phyloP scores from a whole-genome alignment of 35 echinoderm and acorn worm genomes.

The Stichopus chloronotus region DNA sequence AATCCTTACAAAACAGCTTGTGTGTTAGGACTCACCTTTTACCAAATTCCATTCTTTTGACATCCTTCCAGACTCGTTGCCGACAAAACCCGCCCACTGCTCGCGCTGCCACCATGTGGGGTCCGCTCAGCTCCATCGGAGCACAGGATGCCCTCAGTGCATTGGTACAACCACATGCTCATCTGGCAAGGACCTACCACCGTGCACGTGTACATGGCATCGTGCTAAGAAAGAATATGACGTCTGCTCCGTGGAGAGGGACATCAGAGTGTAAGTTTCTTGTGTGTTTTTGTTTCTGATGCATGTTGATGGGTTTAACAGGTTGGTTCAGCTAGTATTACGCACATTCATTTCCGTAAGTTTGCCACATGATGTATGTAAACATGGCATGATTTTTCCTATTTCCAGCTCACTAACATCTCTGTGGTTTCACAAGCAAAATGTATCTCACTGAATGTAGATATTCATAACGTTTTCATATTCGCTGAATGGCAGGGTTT shows the following conservation, averaged over 20 bases:
- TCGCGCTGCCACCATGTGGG: constrained; percentile 60
- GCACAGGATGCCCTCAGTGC: constrained; percentile 67
- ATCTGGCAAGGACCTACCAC: background rate
- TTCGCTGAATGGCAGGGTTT: no score
- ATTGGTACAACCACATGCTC: constrained; percentile 17
- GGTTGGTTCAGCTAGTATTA: no score
- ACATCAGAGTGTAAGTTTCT: constrained; percentile 70
- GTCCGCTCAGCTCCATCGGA: constrained; percentile 57
- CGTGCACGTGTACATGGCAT: constrained; percentile 64
- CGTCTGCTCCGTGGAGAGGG: constrained; percentile 51
- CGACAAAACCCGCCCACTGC: constrained; percentile 60
- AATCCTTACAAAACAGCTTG: no score
- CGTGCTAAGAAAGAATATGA: background rate
- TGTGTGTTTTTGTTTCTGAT: background rate
- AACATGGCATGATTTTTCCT: no score
- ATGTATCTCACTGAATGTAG: no score
- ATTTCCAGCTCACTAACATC: no score
- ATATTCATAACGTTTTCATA: no score
- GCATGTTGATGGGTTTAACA: background rate
- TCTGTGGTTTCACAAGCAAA: no score
- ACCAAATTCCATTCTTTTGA: background rate
- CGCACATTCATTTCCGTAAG: no score
- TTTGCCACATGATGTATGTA: no score
- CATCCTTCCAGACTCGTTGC: constrained; percentile 11
- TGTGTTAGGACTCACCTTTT: no score